Evolutionary conservation across 2,113 vertebrate genomes (phyloP), one percentile per base, ranked within the genome.

Genomic region (Leptocoma aspasia): DNA sequence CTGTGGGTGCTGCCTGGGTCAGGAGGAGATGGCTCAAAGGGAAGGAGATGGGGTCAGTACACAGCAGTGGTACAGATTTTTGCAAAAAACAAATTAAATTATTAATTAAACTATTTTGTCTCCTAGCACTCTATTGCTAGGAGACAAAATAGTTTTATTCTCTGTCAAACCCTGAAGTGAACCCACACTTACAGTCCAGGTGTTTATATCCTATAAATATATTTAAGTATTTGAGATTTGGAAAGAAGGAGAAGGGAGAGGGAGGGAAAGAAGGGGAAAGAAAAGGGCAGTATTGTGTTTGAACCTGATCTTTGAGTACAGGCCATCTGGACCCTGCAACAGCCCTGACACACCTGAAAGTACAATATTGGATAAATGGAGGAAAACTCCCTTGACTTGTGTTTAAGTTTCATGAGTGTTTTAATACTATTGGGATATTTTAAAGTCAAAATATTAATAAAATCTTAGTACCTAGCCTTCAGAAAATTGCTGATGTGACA

Each of bases 21-120:
- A 0, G 39, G 30, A n/a, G n/a, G n/a, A n/a, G n/a, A n/a, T n/a
- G 31, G 18, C 37, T 79, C 65, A 35, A 6, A 14, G 9, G 10
- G n/a, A 50, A 9, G 11, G 18, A 72, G 20, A 37, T 2, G 13
- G 37, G 31, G 27, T 86, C 26, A 63, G 47, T 11, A n/a, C 23
- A 9, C 13, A 61, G 50, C 54, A 42, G 18, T 2, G 1, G 24
- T 21, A 39, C 8, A 33, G 6, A 30, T 31, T 59, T 89, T 54
- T 63, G 15, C 2, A 9, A 76, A 52, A 41, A 39, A 30, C n/a
- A n/a, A n/a, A n/a, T n/a, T n/a, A n/a, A n/a, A n/a, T n/a, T n/a
- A n/a, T n/a, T n/a, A n/a, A n/a, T n/a, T n/a, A n/a, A n/a, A n/a
- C n/a, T n/a, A n/a, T n/a, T n/a, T n/a, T n/a, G n/a, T n/a, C n/a